Percentiles rank a stretch among this genome's conserved stretches.
Evolutionary conservation across 30 jellyfish, hydroid and myxozoan species (phyloP).

Genomic region (Turritopsis dohrnii): DNA sequence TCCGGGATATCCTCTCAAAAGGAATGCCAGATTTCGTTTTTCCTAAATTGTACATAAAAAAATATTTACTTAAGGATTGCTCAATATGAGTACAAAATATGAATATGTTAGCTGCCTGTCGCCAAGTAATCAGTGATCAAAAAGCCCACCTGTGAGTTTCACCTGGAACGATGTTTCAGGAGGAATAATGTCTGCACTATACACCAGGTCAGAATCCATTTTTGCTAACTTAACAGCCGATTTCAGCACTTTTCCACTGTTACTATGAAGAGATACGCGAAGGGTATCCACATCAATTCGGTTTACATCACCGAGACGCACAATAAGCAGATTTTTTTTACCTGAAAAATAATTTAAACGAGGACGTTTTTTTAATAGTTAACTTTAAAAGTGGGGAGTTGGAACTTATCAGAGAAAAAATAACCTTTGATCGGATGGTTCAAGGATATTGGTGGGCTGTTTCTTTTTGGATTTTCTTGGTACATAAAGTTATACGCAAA

Average conservation of each 20-base stretch:
- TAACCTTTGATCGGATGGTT: background rate
- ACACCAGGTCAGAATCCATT: background rate
- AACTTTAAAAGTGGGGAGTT: no score
- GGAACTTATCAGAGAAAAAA: background rate
- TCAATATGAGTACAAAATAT: no score
- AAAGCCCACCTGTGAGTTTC: background rate
- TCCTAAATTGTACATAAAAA: background rate
- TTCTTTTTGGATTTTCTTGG: background rate
- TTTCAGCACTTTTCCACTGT: background rate
- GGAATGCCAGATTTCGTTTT: slow-evolving; percentile 31
- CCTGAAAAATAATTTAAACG: background rate
- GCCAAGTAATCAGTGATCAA: background rate
- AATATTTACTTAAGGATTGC: no score
- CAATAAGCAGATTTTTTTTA: background rate
- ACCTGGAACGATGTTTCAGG: background rate
- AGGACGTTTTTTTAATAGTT: background rate
- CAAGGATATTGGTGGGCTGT: background rate
- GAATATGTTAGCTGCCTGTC: no score
- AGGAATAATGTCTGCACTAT: background rate
- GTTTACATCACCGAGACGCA: background rate
- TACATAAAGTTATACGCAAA: background rate
- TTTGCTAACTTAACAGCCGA: background rate
- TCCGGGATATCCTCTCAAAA: slow-evolving; percentile 48
- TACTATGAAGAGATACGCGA: background rate
- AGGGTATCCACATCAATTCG: no score